Base-by-base conservation (phyloP, 2,113 vertebrate genomes). In the Romanogobio albipinnatus region DNA sequence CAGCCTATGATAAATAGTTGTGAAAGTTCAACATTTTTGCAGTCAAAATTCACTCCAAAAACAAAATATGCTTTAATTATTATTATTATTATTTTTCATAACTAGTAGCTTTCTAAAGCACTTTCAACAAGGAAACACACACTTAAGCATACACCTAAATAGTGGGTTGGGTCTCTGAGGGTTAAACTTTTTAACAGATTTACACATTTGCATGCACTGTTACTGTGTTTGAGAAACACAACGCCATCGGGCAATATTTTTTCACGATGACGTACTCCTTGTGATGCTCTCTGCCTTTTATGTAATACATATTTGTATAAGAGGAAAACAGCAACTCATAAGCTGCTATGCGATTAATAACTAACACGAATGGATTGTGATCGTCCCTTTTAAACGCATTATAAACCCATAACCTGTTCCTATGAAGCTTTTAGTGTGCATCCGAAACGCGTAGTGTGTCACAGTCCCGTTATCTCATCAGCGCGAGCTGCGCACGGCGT, bases 391-490 rank as follows among this genome's bases (percentile, higher is more conserved):
- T 6, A 61, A 47, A 64, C 9, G n/a, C 58, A 15, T 1, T 19
- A 79, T 45, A 61, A 79, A 61, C 29, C 76, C 29, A 47, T 47
- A 4, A 19, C 39, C 13, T 81, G 10, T 36, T 36, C 61, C 5
- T 36, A 4, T 43, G 19, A 39, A 71, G 49, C 19, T 58, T 82
- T 81, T 36, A 47, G 26, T 45, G 59, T 49, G 61, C 73, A 11
- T 58, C 10, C 26, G 24, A 80, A 70, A 76, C 80, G 53, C 17
- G 33, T 13, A 56, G 39, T 17, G 11, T 51, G 68, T 66, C 82
- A 78, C 58, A 62, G 76, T 70, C 64, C 64, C 74, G 74, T 77
- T 71, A 80, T 79, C 81, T 86, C 75, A 82, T 83, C 74, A 14
- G 53, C 68, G 22, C 39, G 15, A 76, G 64, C 85, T 39, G 81